Evolutionary conservation across 2,113 vertebrate species (phyloP).

Genomic region (Odobenus rosmarus): DNA sequence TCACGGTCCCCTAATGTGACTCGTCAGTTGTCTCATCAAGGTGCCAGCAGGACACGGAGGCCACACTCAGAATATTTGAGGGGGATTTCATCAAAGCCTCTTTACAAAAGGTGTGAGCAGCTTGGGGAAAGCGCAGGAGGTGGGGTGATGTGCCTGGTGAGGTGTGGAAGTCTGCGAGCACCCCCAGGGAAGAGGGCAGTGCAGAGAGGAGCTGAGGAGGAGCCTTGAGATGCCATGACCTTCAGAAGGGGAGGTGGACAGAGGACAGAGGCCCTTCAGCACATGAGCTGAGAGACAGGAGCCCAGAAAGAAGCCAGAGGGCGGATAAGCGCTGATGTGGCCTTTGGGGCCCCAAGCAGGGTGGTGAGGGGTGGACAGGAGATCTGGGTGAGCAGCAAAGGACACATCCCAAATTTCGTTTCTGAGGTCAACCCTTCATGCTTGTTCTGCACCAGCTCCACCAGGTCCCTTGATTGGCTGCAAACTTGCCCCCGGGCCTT

Average conservation of each 20-base stretch:
- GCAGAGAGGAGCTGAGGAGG: accelerated
- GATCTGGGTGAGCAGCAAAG: neutral
- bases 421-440: neutral
- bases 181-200: accelerated
- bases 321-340: accelerated
- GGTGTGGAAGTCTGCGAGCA: accelerated
- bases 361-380: accelerated
- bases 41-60: accelerated
- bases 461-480: neutral
- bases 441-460: accelerated
- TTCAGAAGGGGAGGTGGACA: accelerated
- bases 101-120: neutral
- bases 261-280: neutral
- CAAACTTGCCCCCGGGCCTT: neutral
- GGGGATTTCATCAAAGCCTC: neutral
- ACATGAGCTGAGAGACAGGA: accelerated
- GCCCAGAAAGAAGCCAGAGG: neutral
- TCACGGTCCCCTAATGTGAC: accelerated
- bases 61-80: neutral
- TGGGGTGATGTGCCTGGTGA: accelerated
- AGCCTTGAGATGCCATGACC: neutral
- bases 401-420: no score
- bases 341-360: neutral
- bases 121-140: accelerated
- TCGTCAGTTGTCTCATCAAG: accelerated